Percentiles rank a stretch among this genome's conserved stretches.
These are phyloP conservation scores for Saccostrea echinata DNA, from an alignment of 1,140 invertebrate species.

Conservation along the genomic window DNA sequence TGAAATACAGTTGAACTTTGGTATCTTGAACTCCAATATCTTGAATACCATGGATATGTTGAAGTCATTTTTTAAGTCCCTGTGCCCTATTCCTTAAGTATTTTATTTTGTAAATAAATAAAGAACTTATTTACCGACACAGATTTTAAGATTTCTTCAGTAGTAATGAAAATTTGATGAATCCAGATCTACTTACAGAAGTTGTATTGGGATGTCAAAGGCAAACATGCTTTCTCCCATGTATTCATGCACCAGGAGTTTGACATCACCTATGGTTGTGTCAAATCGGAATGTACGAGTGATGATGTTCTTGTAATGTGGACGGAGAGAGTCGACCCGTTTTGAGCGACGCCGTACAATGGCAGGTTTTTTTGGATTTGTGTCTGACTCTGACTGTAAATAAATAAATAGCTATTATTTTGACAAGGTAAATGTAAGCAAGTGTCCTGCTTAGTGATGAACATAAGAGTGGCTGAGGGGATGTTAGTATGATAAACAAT, in stretches of 20 bases:
- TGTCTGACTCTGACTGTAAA: background rate
- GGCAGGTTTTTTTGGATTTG: conserved; percentile 25
- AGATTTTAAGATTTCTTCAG: background rate
- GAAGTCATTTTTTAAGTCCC: too few species aligned
- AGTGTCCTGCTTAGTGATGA: too few species aligned
- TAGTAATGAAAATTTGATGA: background rate
- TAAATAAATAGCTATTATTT: background rate
- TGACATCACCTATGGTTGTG: conserved; percentile 90
- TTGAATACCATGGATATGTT: too few species aligned
- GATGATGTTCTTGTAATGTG: conserved; percentile 88
- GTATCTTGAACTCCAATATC: too few species aligned
- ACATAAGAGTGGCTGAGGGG: too few species aligned
- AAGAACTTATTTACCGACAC: background rate
- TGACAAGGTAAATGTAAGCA: too few species aligned
- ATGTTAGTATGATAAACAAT: too few species aligned
- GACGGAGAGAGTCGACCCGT: conserved; percentile 86
- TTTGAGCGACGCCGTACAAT: conserved; percentile 85
- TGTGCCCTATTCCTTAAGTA: too few species aligned
- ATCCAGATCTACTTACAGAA: conserved; percentile 87
- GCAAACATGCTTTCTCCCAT: conserved; percentile 94
- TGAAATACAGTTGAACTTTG: too few species aligned
- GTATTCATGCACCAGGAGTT: conserved; percentile 95
- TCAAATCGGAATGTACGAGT: conserved; percentile 94
- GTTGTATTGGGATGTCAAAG: conserved; percentile 91
- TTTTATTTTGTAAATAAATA: too few species aligned